Evolutionary conservation across 2,113 vertebrate species (phyloP).

Genomic region (Pungitius pungitius): DNA sequence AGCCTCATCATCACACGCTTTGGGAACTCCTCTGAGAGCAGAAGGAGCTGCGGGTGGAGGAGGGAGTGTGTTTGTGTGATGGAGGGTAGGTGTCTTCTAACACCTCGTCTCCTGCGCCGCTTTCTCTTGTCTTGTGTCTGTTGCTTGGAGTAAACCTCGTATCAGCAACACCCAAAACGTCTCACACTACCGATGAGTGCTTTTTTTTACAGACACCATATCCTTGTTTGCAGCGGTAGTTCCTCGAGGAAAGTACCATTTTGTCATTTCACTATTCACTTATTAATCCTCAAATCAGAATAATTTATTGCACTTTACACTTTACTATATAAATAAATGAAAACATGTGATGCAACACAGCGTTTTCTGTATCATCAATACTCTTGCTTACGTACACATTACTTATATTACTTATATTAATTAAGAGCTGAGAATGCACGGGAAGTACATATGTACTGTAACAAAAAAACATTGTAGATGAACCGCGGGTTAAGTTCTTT

Average conservation of each 20-base stretch:
- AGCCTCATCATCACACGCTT: constrained; percentile 60
- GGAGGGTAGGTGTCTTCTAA: neutral
- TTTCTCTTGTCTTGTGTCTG: neutral
- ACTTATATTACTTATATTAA: neutral
- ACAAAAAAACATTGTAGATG: neutral
- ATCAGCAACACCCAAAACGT: neutral
- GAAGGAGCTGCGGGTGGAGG: constrained; percentile 27
- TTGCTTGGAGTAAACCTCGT: neutral
- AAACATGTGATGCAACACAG: too few species aligned
- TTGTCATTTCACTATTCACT: neutral
- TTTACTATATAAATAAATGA: too few species aligned
- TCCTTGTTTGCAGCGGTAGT: neutral
- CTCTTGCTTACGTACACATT: neutral
- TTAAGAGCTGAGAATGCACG: too few species aligned
- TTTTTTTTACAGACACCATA: neutral
- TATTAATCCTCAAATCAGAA: too few species aligned
- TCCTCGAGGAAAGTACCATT: neutral
- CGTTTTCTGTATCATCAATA: neutral
- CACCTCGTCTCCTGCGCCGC: neutral
- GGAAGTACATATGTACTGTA: neutral
- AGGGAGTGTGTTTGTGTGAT: neutral
- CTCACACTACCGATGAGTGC: neutral
- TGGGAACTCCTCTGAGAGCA: constrained; percentile 59
- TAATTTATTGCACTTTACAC: neutral
- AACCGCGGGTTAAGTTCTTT: neutral